Evolutionary conservation across 2,888 invertebrate species (phyloP).

Genomic region (Caenorhabditis sp.): DNA sequence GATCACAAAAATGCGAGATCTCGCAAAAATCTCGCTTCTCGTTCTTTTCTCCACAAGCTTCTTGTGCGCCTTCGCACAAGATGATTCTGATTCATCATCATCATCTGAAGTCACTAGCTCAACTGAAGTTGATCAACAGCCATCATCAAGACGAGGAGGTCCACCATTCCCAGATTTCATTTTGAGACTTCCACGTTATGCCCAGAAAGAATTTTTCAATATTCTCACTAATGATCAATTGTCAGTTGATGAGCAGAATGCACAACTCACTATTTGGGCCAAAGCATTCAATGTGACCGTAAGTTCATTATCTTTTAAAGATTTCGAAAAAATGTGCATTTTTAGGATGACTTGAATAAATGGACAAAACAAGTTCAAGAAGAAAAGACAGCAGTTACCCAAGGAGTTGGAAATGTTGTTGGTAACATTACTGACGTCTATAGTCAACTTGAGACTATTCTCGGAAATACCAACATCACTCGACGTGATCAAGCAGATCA

Average conservation of each 20-base stretch:
- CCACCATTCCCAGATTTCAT: slow-evolving; percentile 25
- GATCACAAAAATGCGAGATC: background rate
- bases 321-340: background rate
- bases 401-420: slow-evolving; percentile 24
- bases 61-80: background rate
- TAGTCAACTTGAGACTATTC: slow-evolving; percentile 20
- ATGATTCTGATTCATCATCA: background rate
- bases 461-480: slow-evolving; percentile 20
- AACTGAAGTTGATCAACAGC: background rate
- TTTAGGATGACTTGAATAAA: slow-evolving; percentile 27
- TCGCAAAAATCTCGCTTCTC: background rate
- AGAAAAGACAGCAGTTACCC: slow-evolving; percentile 16
- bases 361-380: slow-evolving; percentile 31
- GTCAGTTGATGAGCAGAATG: slow-evolving; percentile 18
- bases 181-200: slow-evolving; percentile 23
- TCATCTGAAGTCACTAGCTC: background rate
- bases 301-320: background rate
- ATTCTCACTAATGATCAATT: slow-evolving; percentile 30
- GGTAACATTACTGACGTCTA: slow-evolving; percentile 32
- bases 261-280: slow-evolving; percentile 29
- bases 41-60: background rate
- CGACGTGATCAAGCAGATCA: slow-evolving; percentile 25
- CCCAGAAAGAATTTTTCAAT: slow-evolving; percentile 32
- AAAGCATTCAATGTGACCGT: slow-evolving; percentile 37
- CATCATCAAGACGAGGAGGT: slow-evolving; percentile 15